phyloP scores from a whole-genome alignment of 2,113 vertebrate species.

The Chaetorhynchus papuensis region DNA sequence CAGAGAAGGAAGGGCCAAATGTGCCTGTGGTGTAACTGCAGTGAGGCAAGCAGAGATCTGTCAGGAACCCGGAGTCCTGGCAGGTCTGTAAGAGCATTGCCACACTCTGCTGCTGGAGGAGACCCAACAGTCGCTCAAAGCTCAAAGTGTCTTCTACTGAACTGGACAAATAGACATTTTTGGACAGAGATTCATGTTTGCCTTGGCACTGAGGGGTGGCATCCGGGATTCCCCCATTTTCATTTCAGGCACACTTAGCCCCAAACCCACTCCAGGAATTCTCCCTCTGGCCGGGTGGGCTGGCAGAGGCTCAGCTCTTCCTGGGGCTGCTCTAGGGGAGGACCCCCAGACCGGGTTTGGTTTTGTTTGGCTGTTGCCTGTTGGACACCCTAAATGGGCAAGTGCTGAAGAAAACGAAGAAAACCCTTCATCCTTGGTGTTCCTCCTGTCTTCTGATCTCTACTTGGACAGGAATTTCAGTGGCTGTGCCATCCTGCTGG shows the following conservation, averaged over 20 bases:
- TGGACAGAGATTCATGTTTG: not conserved
- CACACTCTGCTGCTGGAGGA: not conserved
- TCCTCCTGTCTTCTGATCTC: not conserved
- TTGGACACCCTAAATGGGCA: not conserved
- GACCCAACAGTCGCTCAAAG: not conserved
- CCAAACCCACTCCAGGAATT: too few relatives aligned
- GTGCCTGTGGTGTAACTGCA: not conserved
- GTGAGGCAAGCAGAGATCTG: not conserved
- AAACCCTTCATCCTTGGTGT: not conserved
- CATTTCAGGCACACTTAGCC: not conserved
- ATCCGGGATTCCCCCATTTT: not conserved
- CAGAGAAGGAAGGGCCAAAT: not conserved
- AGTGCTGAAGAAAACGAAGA: not conserved
- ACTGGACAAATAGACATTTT: fast-evolving
- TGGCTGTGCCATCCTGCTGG: not conserved
- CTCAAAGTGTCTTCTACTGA: not conserved
- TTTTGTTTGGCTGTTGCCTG: not conserved
- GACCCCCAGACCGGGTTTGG: not conserved
- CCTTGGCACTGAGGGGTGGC: not conserved
- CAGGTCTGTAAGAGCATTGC: not conserved
- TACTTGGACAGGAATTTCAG: fast-evolving
- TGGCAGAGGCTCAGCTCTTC: not conserved
- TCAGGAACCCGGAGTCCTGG: not conserved
- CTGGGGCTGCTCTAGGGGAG: not conserved
- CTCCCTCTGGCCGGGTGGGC: not conserved